These are phyloP conservation scores for Myocastor coypus DNA, from an alignment of 2,113 vertebrate genomes.

Conservation along the genomic window DNA sequence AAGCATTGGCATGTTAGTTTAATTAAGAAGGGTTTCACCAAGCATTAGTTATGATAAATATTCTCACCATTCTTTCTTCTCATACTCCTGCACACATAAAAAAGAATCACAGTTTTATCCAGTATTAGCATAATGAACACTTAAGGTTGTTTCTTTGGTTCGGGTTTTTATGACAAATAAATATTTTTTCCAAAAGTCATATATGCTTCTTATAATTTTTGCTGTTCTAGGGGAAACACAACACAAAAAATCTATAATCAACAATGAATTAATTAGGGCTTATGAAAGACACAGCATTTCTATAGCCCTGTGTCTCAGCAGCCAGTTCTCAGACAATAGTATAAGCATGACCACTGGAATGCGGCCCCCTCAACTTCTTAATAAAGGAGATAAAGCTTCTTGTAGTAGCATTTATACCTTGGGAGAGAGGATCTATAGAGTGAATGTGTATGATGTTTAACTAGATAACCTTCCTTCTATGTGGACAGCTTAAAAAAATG, in stretches of 20 bases:
- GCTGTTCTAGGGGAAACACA: not conserved
- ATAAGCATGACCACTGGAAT: not conserved
- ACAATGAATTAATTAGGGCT: not conserved
- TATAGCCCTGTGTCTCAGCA: not conserved
- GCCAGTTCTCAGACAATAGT: not conserved
- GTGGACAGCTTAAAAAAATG: not conserved
- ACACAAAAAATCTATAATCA: not conserved
- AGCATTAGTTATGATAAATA: not conserved
- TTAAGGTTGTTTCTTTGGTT: slow-evolving; percentile 4
- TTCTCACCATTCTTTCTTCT: not conserved
- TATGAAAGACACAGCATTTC: not conserved
- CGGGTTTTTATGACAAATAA: not conserved
- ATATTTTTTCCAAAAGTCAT: not conserved
- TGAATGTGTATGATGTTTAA: not conserved
- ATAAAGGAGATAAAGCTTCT: not conserved
- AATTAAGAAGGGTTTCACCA: slow-evolving; percentile 1
- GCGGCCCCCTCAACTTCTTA: not conserved
- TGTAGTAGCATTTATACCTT: not conserved
- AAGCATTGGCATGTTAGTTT: not conserved
- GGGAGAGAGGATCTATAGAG: not conserved
- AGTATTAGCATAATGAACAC: not conserved
- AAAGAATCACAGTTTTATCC: not conserved
- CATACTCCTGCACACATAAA: not conserved
- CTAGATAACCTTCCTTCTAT: not conserved
- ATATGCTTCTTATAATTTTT: not conserved